These are phyloP conservation scores for Lomographa bimaculata DNA, from an alignment of 2,888 invertebrate species.

Conservation along the genomic window DNA sequence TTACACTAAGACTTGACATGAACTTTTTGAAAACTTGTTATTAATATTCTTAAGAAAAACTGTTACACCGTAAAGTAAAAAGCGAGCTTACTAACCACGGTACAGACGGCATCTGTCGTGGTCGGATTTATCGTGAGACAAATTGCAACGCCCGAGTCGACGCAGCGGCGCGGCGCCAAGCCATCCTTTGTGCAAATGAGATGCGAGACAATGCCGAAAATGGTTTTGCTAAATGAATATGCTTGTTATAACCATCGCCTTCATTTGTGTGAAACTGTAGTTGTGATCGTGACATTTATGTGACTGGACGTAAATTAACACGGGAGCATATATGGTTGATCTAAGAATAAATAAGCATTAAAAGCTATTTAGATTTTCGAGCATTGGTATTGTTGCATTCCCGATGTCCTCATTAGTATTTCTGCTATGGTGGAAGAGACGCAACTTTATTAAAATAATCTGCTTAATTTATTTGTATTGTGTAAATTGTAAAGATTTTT, in stretches of 20 bases:
- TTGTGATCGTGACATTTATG: conserved; percentile 16
- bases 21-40: conserved; percentile 15
- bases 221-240: conserved; percentile 65
- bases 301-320: too few species aligned
- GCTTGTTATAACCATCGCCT: conserved; percentile 36
- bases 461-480: too few species aligned
- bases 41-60: conserved; percentile 22
- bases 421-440: too few species aligned
- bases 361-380: too few species aligned
- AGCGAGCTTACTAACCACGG: conserved; percentile 48
- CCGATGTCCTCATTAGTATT: too few species aligned
- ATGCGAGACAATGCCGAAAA: conserved; percentile 64
- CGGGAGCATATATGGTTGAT: too few species aligned
- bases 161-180: conserved; percentile 35
- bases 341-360: too few species aligned
- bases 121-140: conserved; percentile 74
- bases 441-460: too few species aligned
- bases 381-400: too few species aligned
- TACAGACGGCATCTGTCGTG: conserved; percentile 71
- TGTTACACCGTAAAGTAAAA: conserved; percentile 36
- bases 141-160: conserved; percentile 64
- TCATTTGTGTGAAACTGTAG: conserved; percentile 8
- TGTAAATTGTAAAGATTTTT: too few species aligned
- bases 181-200: conserved; percentile 69
- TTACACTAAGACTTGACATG: conserved; percentile 11